Conservation (phyloP, 2,113 vertebrate species). For the Caretta caretta region DNA sequence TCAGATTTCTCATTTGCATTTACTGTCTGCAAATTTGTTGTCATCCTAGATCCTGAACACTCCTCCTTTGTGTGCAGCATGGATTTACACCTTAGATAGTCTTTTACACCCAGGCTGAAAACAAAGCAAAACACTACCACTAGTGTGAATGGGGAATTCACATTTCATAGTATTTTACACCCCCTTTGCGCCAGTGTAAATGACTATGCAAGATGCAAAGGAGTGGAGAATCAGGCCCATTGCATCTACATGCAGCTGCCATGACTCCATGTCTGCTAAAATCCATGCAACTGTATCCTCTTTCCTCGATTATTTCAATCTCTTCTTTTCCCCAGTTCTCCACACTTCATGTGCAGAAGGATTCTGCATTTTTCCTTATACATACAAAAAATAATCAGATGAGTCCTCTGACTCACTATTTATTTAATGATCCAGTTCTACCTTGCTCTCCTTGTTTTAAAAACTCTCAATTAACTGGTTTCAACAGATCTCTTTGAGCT, state of each 20-base stretch:
- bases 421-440: background rate
- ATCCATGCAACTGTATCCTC: background rate
- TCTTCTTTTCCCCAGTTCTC: background rate
- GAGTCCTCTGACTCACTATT: background rate
- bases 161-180: no score
- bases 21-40: fast-evolving
- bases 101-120: background rate
- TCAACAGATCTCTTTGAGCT: background rate
- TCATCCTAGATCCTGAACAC: background rate
- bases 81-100: no score
- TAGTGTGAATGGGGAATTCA: background rate
- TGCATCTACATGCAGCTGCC: background rate
- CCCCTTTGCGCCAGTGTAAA: background rate
- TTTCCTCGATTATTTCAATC: background rate
- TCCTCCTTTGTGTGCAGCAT: background rate
- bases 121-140: background rate
- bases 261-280: background rate
- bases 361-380: background rate
- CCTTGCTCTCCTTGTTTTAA: background rate
- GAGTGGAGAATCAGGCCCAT: fast-evolving
- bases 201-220: background rate
- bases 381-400: background rate
- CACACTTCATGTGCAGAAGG: background rate
- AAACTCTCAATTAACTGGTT: background rate
- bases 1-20: slow-evolving; percentile 8